Base-by-base conservation (phyloP, 2,888 invertebrate species). In the Stegophylla sp. region DNA sequence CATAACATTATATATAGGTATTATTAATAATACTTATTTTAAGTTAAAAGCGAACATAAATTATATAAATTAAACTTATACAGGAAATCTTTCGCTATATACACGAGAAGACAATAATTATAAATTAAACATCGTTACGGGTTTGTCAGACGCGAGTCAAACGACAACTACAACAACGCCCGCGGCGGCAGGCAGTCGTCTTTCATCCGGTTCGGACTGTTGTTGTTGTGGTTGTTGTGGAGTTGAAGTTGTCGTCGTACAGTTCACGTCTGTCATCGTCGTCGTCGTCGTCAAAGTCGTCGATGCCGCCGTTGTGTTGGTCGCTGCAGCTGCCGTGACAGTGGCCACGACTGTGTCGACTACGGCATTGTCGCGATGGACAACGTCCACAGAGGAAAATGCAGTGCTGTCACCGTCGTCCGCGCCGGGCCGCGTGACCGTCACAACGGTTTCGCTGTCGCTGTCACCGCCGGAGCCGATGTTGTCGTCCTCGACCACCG, bases 101-200 rank as follows among this genome's bases (percentile, higher is more conserved):
- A n/a, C n/a, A n/a, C n/a, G n/a, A n/a, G n/a, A n/a, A n/a, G n/a
- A n/a, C n/a, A 53, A 53, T 53, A 53, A 20, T 53, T 53, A 53
- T 53, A 53, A 53, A 53, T 53, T 53, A 53, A 53, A 53, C 53
- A 20, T 9, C 17, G 20, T 20, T 17, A 1, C n/a, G 0, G 20
- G 20, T n/a, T 9, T 53, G 20, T 3, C 7, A 20, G 9, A 3
- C 23, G 9, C 71, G 53, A n/a, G 1, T 74, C 61, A 74, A 4
- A 74, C 74, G 51, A 63, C 74, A 2, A 63, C 74, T 10, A 63
- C 74, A 15, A 51, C 74, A 10, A 63, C 74, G 12, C 63, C 63
- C 15, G 74, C 7, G 74, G 59, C 17, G 7, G 20, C 64, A n/a
- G 10, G 45, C 17, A 26, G 71, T 13, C 43, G 66, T 34, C 4